Conservation (phyloP, 2,797 vertebrate species). For the Ispidina lecontei region DNA sequence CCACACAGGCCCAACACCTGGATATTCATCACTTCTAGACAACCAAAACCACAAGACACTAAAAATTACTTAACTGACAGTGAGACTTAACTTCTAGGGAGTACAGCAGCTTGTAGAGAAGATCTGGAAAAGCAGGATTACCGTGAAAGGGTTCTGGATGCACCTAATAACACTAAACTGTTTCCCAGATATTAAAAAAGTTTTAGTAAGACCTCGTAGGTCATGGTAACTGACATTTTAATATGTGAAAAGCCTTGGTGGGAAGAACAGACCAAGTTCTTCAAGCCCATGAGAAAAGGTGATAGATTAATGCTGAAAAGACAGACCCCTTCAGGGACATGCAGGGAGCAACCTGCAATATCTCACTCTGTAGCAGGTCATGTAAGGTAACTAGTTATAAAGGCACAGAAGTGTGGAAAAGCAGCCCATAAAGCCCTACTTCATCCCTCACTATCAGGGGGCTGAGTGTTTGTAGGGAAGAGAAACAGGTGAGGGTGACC, state of each 20-base stretch:
- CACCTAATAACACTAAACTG: background rate
- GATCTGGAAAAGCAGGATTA: background rate
- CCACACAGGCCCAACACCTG: background rate
- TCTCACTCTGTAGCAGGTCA: background rate
- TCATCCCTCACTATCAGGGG: background rate
- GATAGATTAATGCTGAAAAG: background rate
- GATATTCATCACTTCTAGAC: background rate
- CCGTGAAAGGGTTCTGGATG: background rate
- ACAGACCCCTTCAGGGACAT: background rate
- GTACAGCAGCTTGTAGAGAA: background rate
- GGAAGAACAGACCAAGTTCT: background rate
- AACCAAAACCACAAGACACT: background rate
- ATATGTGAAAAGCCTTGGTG: background rate
- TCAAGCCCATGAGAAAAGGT: rapidly evolving
- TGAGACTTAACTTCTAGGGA: background rate
- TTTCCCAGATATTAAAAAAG: background rate
- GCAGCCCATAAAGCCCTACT: background rate
- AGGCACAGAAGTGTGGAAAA: background rate
- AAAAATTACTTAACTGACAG: background rate
- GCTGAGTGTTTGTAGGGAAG: background rate
- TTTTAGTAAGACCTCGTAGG: too few species aligned
- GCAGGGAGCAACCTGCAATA: background rate
- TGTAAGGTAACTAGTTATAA: background rate
- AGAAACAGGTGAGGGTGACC: background rate
- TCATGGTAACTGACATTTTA: background rate